Conservation (phyloP, 2,797 vertebrate species). For the Chelonia mydas region DNA sequence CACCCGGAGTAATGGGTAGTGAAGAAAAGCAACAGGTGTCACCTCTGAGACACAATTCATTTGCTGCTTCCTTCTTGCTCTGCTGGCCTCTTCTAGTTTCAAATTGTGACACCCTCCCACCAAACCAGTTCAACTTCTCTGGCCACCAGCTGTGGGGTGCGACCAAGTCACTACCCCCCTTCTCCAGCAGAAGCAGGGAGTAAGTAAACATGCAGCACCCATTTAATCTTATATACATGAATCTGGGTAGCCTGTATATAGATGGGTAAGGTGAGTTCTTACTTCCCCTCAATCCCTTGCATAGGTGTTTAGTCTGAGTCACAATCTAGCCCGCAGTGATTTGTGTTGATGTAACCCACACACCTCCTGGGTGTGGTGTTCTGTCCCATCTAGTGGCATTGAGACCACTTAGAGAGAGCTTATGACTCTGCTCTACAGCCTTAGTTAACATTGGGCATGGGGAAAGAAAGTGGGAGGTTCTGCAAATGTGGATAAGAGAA, state of each 20-base stretch:
- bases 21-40: background rate
- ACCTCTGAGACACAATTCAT: slow-evolving; percentile 25
- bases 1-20: background rate
- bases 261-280: too few relatives aligned
- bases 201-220: fast-evolving
- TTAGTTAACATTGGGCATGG: background rate
- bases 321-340: too few relatives aligned
- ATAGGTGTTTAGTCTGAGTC: too few relatives aligned
- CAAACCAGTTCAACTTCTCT: background rate
- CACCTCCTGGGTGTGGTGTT: too few relatives aligned
- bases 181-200: background rate
- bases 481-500: background rate
- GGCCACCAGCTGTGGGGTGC: too few relatives aligned
- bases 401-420: too few relatives aligned
- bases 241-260: fast-evolving
- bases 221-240: background rate
- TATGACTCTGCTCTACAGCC: too few relatives aligned
- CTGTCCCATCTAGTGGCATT: too few relatives aligned
- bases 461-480: background rate
- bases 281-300: too few relatives aligned
- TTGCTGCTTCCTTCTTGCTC: slow-evolving; percentile 17
- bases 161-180: background rate
- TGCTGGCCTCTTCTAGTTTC: background rate
- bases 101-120: background rate
- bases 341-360: too few relatives aligned